Evolutionary conservation across 2,113 vertebrate genomes (phyloP).

Genomic region (Sus scrofa): T2T-Sscrofa CM000819.6:13964001-13964500

Average conservation of each 20-base stretch:
- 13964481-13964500: slow-evolving; percentile 78
- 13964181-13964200: slow-evolving; percentile 79
- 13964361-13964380: slow-evolving; percentile 83
- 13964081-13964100: slow-evolving; percentile 80
- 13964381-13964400: slow-evolving; percentile 74
- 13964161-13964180: slow-evolving; percentile 79
- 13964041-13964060: slow-evolving; percentile 76
- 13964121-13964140: slow-evolving; percentile 79
- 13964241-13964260: slow-evolving; percentile 84
- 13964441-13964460: slow-evolving; percentile 76
- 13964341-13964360: slow-evolving; percentile 79
- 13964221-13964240: slow-evolving; percentile 78
- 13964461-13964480: slow-evolving; percentile 63
- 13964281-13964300: slow-evolving; percentile 78
- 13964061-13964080: slow-evolving; percentile 71
- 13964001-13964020: slow-evolving; percentile 73
- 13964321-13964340: slow-evolving; percentile 81
- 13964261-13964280: slow-evolving; percentile 73
- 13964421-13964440: slow-evolving; percentile 61
- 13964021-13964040: slow-evolving; percentile 79
- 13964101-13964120: slow-evolving; percentile 75
- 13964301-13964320: slow-evolving; percentile 84
- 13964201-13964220: slow-evolving; percentile 81
- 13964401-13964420: slow-evolving; percentile 70
- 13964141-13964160: slow-evolving; percentile 81